phyloP scores from a whole-genome alignment of 2,888 invertebrate species.

The Sesamia inferens region DNA sequence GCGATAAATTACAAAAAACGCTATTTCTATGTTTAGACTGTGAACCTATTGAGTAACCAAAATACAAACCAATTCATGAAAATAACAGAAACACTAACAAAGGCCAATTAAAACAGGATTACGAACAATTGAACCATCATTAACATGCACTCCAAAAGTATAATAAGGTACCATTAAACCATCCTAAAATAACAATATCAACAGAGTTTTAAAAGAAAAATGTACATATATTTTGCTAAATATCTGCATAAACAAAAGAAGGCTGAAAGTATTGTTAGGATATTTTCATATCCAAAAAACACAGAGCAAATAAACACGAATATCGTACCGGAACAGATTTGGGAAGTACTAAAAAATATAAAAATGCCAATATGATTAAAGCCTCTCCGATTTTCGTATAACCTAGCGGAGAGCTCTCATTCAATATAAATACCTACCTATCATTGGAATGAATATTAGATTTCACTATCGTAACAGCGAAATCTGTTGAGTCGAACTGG shows the following conservation, averaged over 20 bases:
- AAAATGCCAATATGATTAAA: conserved; percentile 71
- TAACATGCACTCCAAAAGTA: conserved; percentile 18
- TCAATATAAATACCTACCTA: conserved; percentile 82
- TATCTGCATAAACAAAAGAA: conserved; percentile 27
- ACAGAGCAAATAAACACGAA: conserved; percentile 40
- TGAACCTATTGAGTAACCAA: not conserved
- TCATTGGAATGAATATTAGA: conserved; percentile 85
- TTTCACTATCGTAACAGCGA: conserved; percentile 78
- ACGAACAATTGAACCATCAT: not conserved
- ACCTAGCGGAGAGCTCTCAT: conserved; percentile 71
- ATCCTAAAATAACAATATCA: conserved; percentile 24
- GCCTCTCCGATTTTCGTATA: conserved; percentile 69
- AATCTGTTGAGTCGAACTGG: conserved; percentile 67
- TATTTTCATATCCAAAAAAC: conserved; percentile 37
- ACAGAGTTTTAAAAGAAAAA: not conserved
- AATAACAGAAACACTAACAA: not conserved
- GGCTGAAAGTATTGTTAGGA: conserved; percentile 36
- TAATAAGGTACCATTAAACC: not conserved
- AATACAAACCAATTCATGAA: not conserved
- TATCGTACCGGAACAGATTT: conserved; percentile 34
- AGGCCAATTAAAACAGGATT: conserved; percentile 16
- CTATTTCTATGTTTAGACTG: not conserved
- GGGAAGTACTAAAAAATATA: conserved; percentile 56
- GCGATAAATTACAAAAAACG: conserved; percentile 1
- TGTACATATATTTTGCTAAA: not conserved